Conservation (phyloP, 2,888 invertebrate species). For the Daptonema setosum region DNA sequence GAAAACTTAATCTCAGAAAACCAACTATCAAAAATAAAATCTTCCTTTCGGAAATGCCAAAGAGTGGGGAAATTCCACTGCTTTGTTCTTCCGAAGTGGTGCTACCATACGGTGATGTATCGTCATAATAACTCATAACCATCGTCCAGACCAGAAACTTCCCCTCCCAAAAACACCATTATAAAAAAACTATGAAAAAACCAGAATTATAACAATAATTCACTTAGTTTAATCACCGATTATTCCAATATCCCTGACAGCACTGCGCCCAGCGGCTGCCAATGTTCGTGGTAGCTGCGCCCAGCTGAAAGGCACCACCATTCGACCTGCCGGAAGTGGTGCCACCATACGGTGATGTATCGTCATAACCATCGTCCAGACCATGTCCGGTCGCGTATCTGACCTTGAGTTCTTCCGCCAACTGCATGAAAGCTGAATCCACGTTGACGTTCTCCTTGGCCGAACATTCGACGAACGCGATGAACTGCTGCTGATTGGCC, state of each 20-base stretch:
- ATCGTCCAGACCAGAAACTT: conserved; percentile 6
- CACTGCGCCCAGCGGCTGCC: conserved; percentile 1
- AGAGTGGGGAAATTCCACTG: no score
- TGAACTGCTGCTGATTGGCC: conserved; percentile 60
- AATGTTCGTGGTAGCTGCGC: background rate
- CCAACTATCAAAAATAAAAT: no score
- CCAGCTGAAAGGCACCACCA: background rate
- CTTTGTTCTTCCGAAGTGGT: background rate
- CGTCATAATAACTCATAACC: no score
- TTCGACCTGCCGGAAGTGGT: background rate
- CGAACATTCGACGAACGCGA: conserved; percentile 66
- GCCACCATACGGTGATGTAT: background rate
- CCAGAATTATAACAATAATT: no score
- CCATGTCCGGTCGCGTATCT: conserved; percentile 5
- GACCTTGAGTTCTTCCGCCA: conserved; percentile 65
- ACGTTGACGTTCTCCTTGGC: conserved; percentile 75
- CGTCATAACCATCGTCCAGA: conserved; percentile 3
- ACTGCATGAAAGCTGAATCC: conserved; percentile 60
- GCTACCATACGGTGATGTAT: background rate
- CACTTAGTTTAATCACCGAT: no score
- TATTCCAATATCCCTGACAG: background rate
- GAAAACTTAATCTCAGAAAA: no score
- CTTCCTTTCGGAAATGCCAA: no score
- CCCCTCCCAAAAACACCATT: no score
- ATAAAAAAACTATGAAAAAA: no score